These are phyloP conservation scores for Tor tambroides DNA, from an alignment of 2,113 vertebrate genomes.

Conservation along the genomic window DNA sequence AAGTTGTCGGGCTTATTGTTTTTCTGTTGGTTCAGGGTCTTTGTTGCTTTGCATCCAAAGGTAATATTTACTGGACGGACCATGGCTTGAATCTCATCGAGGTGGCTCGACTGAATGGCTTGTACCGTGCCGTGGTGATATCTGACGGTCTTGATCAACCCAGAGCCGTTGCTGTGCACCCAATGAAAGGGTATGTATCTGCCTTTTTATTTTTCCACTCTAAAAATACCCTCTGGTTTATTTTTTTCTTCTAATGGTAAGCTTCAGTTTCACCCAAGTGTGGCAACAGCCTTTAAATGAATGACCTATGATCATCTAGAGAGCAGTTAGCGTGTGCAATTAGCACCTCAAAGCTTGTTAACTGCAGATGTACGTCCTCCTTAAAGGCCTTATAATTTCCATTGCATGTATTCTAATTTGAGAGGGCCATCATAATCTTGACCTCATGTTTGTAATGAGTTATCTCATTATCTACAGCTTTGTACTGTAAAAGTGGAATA, in stretches of 20 bases:
- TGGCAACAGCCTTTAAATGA: not conserved
- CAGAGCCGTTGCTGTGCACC: constrained; percentile 84
- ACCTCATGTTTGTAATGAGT: not conserved
- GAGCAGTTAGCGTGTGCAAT: constrained; percentile 21
- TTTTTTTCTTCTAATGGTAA: constrained; percentile 11
- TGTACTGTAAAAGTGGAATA: not conserved
- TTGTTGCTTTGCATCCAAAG: constrained; percentile 67
- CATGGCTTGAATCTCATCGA: constrained; percentile 90
- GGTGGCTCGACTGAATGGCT: constrained; percentile 84
- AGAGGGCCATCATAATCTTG: constrained; percentile 16
- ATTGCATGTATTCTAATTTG: not conserved
- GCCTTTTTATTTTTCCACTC: not conserved
- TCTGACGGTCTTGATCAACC: constrained; percentile 87
- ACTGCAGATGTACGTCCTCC: constrained; percentile 4
- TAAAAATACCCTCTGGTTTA: not conserved
- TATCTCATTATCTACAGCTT: constrained; percentile 5
- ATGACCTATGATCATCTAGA: constrained; percentile 18
- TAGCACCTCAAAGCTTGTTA: constrained; percentile 35
- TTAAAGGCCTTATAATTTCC: constrained; percentile 8
- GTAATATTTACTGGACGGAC: constrained; percentile 90
- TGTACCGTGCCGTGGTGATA: constrained; percentile 83
- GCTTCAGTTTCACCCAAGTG: constrained; percentile 5
- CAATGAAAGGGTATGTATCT: constrained; percentile 76
- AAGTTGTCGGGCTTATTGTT: constrained; percentile 25
- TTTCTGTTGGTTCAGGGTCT: not conserved